Base-by-base conservation (phyloP, 2,888 invertebrate species). In the Itoplectis maculator region DNA sequence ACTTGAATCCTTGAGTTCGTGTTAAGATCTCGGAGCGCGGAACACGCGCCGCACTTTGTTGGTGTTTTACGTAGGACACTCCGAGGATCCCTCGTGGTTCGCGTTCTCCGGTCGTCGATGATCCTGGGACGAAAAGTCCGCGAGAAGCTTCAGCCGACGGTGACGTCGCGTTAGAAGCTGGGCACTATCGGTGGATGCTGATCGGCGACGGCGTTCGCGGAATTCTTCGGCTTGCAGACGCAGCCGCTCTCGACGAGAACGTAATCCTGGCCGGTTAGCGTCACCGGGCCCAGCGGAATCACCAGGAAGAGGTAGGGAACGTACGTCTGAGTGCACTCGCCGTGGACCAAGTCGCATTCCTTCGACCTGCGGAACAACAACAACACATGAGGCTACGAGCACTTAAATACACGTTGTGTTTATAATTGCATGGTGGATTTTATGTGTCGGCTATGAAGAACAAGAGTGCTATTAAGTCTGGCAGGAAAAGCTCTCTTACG, bases 211-310 rank as follows among this genome's bases (percentile, higher is more conserved):
- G 88, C 79, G 59, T 86, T 81, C 68, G 88, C 88, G 85, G 91
- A 91, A 89, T 92, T 92, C 89, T 96, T 96, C 37, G 96, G 95
- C 87, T 95, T 94, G 92, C 98, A 98, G 37, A 97, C 97, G 92
- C 98, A 98, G n/a, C 98, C 98, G 88, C 97, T 98, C 93, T 98
- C 98, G 35, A 98, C 98, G 68, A 98, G 94, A n/a, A 98, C 97
- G 93, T 98, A 98, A 93, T 98, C 98, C 92, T 98, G 98, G 5
- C 98, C 98, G 3, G 98, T 98, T 18, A 98, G 93, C 11, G 98
- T 98, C 18, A 98, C 98, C 13, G 98, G 98, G 6, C 98, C 98
- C 75, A 98, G 93, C 0, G 98, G 98, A 81, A 98, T 96, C 78
- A 98, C 98, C 92, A 98, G 94, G 93, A 98, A 98, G 87, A 98